Evolutionary conservation across 2,797 vertebrate species (phyloP), one percentile per base, ranked within the genome.

Genomic region (Cygnus olor): DNA sequence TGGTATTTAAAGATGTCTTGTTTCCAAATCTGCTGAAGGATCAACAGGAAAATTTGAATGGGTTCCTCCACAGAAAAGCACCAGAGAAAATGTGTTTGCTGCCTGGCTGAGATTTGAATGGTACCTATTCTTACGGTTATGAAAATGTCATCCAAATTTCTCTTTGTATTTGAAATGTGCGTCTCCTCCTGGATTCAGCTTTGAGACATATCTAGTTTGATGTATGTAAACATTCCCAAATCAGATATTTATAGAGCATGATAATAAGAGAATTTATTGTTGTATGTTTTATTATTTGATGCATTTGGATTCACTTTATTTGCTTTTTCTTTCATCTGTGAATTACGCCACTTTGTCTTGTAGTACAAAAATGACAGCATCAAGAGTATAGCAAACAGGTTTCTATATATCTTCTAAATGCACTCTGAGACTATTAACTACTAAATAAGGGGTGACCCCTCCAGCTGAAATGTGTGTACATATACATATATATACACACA

Each of bases 281-380:
- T 83, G 17, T 70, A 44, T 74, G 58, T 89, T 89, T 87, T 85
- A 49, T 87, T 92, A 79, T 87, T 91, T 85, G 45, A 78, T 89
- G 42, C 7, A 16, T 89, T 82, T 87, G 42, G 28, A 78, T 87
- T 83, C n/a, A 49, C 22, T 95, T 74, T 84, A 74, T 93, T 93
- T 90, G 40, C 69, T 83, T 93, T 83, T 40, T 89, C 57, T 95
- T 95, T 93, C 68, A 45, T 77, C 68, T 65, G 16, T 88, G 65
- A 94, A 85, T 94, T 78, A 36, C 47, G 22, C n/a, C 61, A 38
- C 30, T 85, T 90, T 65, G 30, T 86, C 57, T 74, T 34, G 38
- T n/a, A 40, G 24, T 88, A 40, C 38, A 87, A 78, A 90, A 89
- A 69, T 68, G 36, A 80, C 57, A 87, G 61, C 56, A 71, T 89